These are phyloP conservation scores for Euplagia quadripunctaria DNA, from an alignment of 2,888 invertebrate genomes.

Conservation along the genomic window DNA sequence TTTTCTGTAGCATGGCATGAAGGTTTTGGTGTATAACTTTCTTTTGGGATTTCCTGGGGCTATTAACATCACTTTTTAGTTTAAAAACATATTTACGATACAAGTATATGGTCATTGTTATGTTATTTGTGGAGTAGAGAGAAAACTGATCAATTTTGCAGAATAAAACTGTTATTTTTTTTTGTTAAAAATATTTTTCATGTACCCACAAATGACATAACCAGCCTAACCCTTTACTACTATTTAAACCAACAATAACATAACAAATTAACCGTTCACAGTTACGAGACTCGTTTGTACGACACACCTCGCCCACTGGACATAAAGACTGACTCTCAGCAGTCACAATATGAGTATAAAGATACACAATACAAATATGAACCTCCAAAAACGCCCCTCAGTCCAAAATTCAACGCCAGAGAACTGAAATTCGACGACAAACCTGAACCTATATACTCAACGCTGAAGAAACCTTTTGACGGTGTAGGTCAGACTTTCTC, in stretches of 20 bases:
- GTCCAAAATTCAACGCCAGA: constrained; percentile 84
- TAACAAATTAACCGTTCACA: constrained; percentile 50
- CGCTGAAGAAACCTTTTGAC: constrained; percentile 76
- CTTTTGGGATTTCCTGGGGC: constrained; percentile 22
- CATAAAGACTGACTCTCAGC: constrained; percentile 71
- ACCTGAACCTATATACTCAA: constrained; percentile 78
- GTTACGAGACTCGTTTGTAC: constrained; percentile 86
- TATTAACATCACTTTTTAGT: constrained; percentile 20
- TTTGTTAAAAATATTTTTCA: background rate
- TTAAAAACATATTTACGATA: background rate
- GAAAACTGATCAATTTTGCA: background rate
- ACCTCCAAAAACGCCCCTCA: constrained; percentile 76
- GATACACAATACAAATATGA: constrained; percentile 77
- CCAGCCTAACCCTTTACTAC: constrained; percentile 17
- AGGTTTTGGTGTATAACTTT: constrained; percentile 61
- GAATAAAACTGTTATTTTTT: background rate
- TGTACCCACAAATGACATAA: constrained; percentile 8
- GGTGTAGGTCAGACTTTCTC: constrained; percentile 79
- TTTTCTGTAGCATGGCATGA: constrained; percentile 63
- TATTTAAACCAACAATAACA: constrained; percentile 26
- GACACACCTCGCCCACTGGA: constrained; percentile 83
- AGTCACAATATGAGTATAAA: constrained; percentile 66
- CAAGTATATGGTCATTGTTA: background rate
- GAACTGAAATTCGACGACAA: constrained; percentile 82
- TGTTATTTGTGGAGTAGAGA: constrained; percentile 1